Evolutionary conservation across 1,140 invertebrate species (phyloP).

Genomic region (Triops longicaudatus): DNA sequence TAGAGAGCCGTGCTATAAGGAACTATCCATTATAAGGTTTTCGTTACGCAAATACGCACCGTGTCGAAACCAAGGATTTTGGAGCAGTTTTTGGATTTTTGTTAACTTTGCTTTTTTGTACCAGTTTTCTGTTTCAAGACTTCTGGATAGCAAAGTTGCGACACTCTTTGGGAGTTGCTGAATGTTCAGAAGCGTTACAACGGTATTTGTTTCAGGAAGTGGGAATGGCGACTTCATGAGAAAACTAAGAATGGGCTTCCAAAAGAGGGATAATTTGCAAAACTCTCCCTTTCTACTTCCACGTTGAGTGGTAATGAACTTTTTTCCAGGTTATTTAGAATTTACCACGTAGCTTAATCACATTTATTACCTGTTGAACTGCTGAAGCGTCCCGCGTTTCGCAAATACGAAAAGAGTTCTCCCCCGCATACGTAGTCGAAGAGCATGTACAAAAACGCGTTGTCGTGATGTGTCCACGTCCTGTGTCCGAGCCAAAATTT

Average conservation of each 20-base stretch:
- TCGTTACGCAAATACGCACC: no score
- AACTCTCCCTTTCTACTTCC: not conserved
- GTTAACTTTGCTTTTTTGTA: no score
- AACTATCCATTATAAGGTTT: no score
- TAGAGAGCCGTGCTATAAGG: no score
- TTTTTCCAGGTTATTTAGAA: no score
- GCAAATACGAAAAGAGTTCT: constrained; percentile 88
- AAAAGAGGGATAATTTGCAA: not conserved
- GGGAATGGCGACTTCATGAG: not conserved
- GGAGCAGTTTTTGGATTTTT: no score
- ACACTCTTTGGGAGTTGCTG: not conserved
- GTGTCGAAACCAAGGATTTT: no score
- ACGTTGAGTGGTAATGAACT: no score
- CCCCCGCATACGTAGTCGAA: constrained; percentile 92
- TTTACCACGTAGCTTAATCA: no score
- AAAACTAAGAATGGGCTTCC: not conserved
- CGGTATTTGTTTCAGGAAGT: not conserved
- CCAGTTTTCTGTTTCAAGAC: no score
- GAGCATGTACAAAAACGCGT: constrained; percentile 82
- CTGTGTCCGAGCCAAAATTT: constrained; percentile 44
- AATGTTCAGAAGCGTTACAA: not conserved
- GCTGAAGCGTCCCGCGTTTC: constrained; percentile 82
- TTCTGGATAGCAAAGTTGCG: no score
- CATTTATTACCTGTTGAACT: constrained; percentile 58
- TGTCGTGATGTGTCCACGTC: constrained; percentile 80